Percentiles rank a stretch among this genome's conserved stretches.
Evolutionary conservation across 2,797 vertebrate genomes (phyloP).

Genomic region (Xenentodon cancila): DNA sequence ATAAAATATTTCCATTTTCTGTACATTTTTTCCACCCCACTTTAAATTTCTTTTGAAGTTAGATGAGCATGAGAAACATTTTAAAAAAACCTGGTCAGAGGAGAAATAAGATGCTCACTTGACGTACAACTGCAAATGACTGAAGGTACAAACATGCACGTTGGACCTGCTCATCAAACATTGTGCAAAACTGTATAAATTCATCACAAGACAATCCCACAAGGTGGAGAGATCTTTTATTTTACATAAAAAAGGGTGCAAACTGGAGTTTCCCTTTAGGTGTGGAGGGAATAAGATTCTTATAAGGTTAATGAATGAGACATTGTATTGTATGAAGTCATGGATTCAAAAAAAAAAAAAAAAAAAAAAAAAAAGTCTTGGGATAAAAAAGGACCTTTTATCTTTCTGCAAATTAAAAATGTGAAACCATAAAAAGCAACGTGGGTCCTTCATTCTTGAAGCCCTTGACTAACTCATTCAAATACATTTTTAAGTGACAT

Average conservation of each 20-base stretch:
- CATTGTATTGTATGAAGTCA: conserved; percentile 77
- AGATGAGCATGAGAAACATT: no score
- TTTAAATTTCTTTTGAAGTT: no score
- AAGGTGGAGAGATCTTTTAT: conserved; percentile 90
- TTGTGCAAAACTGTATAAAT: conserved; percentile 23
- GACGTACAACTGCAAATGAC: no score
- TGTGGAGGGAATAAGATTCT: conserved; percentile 85
- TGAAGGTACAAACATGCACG: no score
- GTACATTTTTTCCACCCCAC: no score
- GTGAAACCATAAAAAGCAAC: conserved; percentile 76
- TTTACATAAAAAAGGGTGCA: conserved; percentile 96
- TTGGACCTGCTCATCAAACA: no score
- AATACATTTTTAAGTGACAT: conserved; percentile 86
- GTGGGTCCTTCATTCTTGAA: conserved; percentile 80
- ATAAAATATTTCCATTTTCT: no score
- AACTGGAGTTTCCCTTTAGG: conserved; percentile 87
- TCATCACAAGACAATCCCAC: conserved; percentile 47
- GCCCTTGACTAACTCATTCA: conserved; percentile 84
- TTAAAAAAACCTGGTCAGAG: no score
- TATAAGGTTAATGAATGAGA: conserved; percentile 81
- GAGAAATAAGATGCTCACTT: no score
- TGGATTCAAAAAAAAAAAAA: conserved; percentile 62
- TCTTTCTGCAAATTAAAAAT: conserved; percentile 81
- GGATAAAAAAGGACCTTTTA: conserved; percentile 74
- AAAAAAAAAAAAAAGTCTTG: conserved; percentile 68